Percentiles rank a stretch among this genome's conserved stretches.
Conservation (phyloP, 2,888 invertebrate species). For the Ptilodon capucinus region DNA sequence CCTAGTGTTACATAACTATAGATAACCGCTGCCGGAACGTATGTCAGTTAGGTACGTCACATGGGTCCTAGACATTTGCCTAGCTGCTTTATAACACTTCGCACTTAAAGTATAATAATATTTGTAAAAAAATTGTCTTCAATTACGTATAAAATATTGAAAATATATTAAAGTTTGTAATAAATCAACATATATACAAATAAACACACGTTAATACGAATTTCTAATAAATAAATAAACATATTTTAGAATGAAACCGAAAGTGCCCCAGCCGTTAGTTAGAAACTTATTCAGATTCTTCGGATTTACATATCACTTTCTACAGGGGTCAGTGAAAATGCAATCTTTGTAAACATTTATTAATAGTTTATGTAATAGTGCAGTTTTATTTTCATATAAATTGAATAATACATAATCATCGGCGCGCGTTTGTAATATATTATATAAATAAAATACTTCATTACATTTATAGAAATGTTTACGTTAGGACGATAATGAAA, state of each 20-base stretch:
- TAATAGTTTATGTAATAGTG: slow-evolving; percentile 1
- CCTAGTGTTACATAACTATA: not conserved
- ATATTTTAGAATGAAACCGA: slow-evolving; percentile 23
- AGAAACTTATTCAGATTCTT: slow-evolving; percentile 15
- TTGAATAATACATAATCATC: too few relatives aligned
- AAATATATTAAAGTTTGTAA: too few relatives aligned
- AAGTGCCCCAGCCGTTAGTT: slow-evolving; percentile 22
- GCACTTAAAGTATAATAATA: too few relatives aligned
- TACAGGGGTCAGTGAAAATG: slow-evolving; percentile 9
- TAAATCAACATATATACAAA: slow-evolving; percentile 1
- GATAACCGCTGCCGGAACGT: slow-evolving; percentile 17
- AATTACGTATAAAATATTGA: too few relatives aligned
- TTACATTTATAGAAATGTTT: too few relatives aligned
- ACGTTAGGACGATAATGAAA: too few relatives aligned
- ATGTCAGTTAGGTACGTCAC: slow-evolving; percentile 25
- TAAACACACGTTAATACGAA: slow-evolving; percentile 15
- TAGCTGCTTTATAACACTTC: not conserved
- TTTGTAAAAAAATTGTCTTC: too few relatives aligned
- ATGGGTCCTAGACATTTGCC: slow-evolving; percentile 1
- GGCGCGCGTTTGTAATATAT: too few relatives aligned
- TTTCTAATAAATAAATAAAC: slow-evolving; percentile 1
- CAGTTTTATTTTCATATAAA: not conserved
- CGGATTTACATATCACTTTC: slow-evolving; percentile 24
- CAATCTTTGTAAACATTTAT: not conserved
- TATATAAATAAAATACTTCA: too few relatives aligned